Evolutionary conservation across 2,113 vertebrate genomes (phyloP), one percentile per base, ranked within the genome.

Genomic region (Corapipo altera): DNA sequence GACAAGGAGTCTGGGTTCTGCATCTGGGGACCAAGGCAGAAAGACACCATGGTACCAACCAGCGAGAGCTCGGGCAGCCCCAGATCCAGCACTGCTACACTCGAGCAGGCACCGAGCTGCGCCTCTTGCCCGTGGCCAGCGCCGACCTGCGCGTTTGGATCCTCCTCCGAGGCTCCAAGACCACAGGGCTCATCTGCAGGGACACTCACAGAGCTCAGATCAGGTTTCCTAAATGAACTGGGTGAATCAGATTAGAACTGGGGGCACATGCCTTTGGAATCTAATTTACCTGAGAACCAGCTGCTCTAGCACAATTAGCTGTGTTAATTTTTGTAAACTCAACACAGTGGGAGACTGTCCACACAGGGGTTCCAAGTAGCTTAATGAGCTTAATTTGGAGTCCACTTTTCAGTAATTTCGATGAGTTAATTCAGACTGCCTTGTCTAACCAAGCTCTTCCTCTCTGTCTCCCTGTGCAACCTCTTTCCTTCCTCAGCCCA

Each of bases 1-100:
- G 99, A 99, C 65, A 99, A 98, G 12, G 99, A 99, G 81, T 99
- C 99, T 3, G 99, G 99, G 95, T 99, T 99, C 98, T 99, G 99
- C 99, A 99, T 99, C 99, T 99, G 88, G 51, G 72, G 77, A 70
- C 41, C 70, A 62, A 89, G 66, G 84, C 76, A 86, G 30, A 89
- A 44, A 94, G 61, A 48, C 33, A 46, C 15, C 23, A 64, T 6
- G 76, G 80, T 54, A 57, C 52, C 77, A 52, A 80, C 48, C 85
- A 59, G 64, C 3, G 24, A 81, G 51, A 88, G 75, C 81, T 52
- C 21, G 14, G 3, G 33, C 74, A 79, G 74, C 26, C 91, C 67
- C 71, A 51, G 83, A 51, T 11, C 48, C 74, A 51, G 7, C 79
- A 30, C 82, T 35, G 64, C 19, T 14, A 35, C 48, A 24, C 5